Conservation (phyloP, 2,113 vertebrate genomes). For the Passer domesticus region DNA sequence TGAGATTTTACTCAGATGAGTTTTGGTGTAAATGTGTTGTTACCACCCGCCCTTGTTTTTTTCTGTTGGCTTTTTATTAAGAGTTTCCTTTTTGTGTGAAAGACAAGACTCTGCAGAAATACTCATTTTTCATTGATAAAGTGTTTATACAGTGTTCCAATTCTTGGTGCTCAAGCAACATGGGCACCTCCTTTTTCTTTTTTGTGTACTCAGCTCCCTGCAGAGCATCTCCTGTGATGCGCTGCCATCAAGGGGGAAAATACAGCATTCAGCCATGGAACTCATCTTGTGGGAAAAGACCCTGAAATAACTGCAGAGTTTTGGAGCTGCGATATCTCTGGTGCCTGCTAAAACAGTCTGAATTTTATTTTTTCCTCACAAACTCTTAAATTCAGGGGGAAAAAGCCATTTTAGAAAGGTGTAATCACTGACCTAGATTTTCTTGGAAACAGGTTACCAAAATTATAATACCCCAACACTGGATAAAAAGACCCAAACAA, state of each 20-base stretch:
- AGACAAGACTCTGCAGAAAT: neutral
- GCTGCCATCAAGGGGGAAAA: neutral
- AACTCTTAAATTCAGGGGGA: neutral
- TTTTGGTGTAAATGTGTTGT: neutral
- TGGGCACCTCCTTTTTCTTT: neutral
- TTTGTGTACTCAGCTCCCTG: neutral
- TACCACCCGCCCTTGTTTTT: neutral
- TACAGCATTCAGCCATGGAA: neutral
- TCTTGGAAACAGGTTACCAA: neutral
- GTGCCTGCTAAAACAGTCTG: neutral
- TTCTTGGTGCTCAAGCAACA: neutral
- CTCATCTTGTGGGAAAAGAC: neutral
- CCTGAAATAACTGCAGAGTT: neutral
- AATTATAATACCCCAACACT: neutral
- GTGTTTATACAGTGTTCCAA: accelerated
- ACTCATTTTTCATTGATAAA: neutral
- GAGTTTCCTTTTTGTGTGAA: neutral
- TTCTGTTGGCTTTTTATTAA: neutral
- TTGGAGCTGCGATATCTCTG: neutral
- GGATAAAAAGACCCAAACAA: neutral
- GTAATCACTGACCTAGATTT: neutral
- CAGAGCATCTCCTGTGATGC: neutral
- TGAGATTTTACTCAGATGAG: neutral
- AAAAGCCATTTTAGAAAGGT: neutral
- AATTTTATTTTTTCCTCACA: neutral